Conservation (phyloP, 2,888 invertebrate genomes). For the Panorpa germanica region DNA sequence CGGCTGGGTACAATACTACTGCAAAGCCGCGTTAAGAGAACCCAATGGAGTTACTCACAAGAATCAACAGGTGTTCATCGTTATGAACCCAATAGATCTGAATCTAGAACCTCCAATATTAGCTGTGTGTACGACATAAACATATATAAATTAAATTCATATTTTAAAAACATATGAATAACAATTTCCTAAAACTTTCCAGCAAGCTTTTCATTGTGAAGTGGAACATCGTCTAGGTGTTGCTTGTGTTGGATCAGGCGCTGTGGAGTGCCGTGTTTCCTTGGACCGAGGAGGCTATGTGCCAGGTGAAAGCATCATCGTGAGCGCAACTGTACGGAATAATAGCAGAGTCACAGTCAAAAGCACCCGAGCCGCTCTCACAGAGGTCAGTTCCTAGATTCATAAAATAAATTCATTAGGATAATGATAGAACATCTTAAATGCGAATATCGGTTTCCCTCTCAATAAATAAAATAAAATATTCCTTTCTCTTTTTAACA, state of each 20-base stretch:
- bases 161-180: slow-evolving; percentile 8
- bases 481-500: no score
- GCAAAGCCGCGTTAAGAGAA: slow-evolving; percentile 75
- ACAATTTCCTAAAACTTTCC: slow-evolving; percentile 17
- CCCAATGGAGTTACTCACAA: slow-evolving; percentile 81
- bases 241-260: slow-evolving; percentile 74
- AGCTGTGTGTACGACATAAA: slow-evolving; percentile 41
- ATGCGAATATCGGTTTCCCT: background rate
- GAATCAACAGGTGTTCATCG: slow-evolving; percentile 92
- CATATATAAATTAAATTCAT: slow-evolving; percentile 3
- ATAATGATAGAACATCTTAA: slow-evolving; percentile 1
- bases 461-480: no score
- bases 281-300: slow-evolving; percentile 88
- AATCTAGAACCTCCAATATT: slow-evolving; percentile 77
- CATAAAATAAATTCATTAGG: background rate
- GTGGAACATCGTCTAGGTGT: slow-evolving; percentile 81
- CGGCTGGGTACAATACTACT: slow-evolving; percentile 90
- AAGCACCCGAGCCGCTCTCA: slow-evolving; percentile 68
- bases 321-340: slow-evolving; percentile 72
- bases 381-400: slow-evolving; percentile 30
- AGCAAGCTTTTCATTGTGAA: slow-evolving; percentile 82
- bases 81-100: slow-evolving; percentile 88
- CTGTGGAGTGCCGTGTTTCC: slow-evolving; percentile 68
- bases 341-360: slow-evolving; percentile 70
- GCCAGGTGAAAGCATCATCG: slow-evolving; percentile 79